phyloP scores from a whole-genome alignment of 1,140 invertebrate species.

The Drosophila mojavensis region DNA sequence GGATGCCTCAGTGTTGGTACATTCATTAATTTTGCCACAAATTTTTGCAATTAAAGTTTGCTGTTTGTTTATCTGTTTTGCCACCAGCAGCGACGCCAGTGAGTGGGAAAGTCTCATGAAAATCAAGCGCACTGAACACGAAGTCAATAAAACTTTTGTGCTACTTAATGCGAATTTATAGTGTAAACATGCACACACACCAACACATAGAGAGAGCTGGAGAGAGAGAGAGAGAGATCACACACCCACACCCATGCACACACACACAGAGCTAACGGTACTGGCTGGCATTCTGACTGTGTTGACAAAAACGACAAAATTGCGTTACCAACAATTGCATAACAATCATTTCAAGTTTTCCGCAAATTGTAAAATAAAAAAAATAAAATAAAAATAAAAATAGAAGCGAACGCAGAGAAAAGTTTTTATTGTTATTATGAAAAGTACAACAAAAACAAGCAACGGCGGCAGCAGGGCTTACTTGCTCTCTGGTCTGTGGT shows the following conservation, averaged over 20 bases:
- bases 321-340: slow-evolving; percentile 83
- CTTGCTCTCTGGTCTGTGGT: slow-evolving; percentile 56
- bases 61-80: slow-evolving; percentile 80
- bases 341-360: slow-evolving; percentile 84
- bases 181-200: slow-evolving; percentile 73
- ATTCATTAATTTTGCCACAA: slow-evolving; percentile 81
- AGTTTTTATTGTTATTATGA: slow-evolving; percentile 82
- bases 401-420: background rate
- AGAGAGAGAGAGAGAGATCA: too few relatives aligned
- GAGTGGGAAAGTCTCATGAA: slow-evolving; percentile 44
- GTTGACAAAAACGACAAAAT: slow-evolving; percentile 78
- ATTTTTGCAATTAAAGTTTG: slow-evolving; percentile 82
- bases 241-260: slow-evolving; percentile 21
- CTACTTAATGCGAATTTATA: slow-evolving; percentile 82
- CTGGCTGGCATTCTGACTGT: slow-evolving; percentile 34
- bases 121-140: slow-evolving; percentile 75
- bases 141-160: slow-evolving; percentile 82
- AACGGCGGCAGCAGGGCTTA: slow-evolving; percentile 29
- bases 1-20: slow-evolving; percentile 38
- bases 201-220: slow-evolving; percentile 31
- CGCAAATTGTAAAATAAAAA: slow-evolving; percentile 77
- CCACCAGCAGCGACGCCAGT: background rate
- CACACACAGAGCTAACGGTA: slow-evolving; percentile 23
- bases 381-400: slow-evolving; percentile 44
- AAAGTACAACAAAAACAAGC: slow-evolving; percentile 69